These are phyloP conservation scores for Macheiramphus alcinus DNA, from an alignment of 2,113 vertebrate species.

Conservation along the genomic window DNA sequence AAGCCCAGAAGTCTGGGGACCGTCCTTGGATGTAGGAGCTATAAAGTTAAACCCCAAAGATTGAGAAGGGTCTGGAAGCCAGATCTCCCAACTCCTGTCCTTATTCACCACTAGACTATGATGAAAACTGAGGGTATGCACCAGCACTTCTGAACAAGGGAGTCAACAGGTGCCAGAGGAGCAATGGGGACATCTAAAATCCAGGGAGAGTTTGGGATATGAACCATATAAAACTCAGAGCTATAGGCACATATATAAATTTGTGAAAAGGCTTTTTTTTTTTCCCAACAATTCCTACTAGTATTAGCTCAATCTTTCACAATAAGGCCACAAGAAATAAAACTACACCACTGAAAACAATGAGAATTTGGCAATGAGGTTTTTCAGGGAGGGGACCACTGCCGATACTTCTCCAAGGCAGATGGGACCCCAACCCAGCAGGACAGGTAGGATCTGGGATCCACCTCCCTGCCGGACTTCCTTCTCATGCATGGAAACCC, in stretches of 20 bases:
- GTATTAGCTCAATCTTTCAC: not conserved
- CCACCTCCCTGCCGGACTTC: too few relatives aligned
- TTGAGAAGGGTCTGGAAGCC: not conserved
- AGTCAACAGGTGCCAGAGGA: not conserved
- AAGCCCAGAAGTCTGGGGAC: not conserved
- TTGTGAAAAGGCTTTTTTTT: too few relatives aligned
- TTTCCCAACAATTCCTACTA: not conserved
- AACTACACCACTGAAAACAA: not conserved
- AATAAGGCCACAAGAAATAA: not conserved
- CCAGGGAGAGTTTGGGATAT: not conserved
- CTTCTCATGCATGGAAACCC: not conserved
- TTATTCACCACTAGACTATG: not conserved
- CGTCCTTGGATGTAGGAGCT: not conserved
- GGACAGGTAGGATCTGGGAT: not conserved
- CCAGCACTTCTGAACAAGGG: not conserved
- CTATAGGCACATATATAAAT: not conserved
- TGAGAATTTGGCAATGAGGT: not conserved
- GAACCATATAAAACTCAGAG: not conserved
- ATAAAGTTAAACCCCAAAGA: not conserved
- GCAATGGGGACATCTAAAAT: not conserved
- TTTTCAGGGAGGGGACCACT: not conserved
- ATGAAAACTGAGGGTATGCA: not conserved
- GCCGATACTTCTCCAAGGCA: not conserved
- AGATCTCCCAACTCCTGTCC: not conserved
- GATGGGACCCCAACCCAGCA: not conserved